Evolutionary conservation across 2,113 vertebrate species (phyloP).

Genomic region (Neogale vison): DNA sequence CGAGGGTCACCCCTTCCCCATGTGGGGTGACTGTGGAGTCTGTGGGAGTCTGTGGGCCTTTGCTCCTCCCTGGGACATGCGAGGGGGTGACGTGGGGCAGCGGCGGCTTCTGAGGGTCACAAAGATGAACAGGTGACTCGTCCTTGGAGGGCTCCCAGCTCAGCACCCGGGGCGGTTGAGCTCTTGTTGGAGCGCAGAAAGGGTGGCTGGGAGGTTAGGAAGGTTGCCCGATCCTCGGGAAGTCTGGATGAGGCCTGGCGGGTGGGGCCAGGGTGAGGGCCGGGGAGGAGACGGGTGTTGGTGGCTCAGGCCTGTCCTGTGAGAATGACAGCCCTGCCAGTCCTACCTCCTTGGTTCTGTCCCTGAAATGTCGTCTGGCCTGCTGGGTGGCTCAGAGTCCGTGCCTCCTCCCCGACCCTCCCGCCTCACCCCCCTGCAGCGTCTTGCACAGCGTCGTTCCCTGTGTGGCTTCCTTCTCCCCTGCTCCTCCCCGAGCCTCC

Average conservation of each 20-base stretch:
- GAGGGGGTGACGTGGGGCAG: too few relatives aligned
- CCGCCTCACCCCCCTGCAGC: not conserved
- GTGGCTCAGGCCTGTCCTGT: accelerated
- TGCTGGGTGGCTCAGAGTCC: not conserved
- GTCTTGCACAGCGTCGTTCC: not conserved
- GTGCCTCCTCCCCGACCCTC: too few relatives aligned
- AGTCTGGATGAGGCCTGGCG: not conserved
- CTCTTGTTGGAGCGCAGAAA: not conserved
- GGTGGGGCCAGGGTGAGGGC: accelerated
- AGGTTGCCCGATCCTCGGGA: not conserved
- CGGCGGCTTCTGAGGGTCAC: not conserved
- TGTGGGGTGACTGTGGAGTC: too few relatives aligned
- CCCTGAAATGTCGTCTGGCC: not conserved
- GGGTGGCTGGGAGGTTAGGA: not conserved
- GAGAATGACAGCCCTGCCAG: not conserved
- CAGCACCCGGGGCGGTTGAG: not conserved
- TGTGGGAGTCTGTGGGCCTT: too few relatives aligned
- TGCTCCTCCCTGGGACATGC: accelerated
- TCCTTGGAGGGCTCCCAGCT: not conserved
- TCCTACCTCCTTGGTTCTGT: not conserved
- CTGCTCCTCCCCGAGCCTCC: not conserved
- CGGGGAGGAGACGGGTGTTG: not conserved
- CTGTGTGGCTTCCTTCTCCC: not conserved
- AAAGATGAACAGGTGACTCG: not conserved
- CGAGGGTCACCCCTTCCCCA: too few relatives aligned